Evolutionary conservation across 2,888 invertebrate genomes (phyloP), one percentile per base, ranked within the genome.

Genomic region (Leptopilina myrica): DNA sequence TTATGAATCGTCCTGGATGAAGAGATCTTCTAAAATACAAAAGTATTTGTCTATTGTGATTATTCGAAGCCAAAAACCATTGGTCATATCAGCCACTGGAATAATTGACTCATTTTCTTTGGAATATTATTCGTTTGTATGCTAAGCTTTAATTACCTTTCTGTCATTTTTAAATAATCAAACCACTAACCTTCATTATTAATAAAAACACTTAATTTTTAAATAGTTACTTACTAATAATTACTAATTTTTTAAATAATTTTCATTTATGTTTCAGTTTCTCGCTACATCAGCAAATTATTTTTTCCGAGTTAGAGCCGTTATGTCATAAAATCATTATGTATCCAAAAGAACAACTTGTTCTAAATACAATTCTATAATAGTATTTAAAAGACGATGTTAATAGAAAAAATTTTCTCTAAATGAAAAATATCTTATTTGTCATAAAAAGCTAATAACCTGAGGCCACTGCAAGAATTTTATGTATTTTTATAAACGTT

Each of bases 81-180:
- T 84, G 9, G 49, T 84, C 0, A 69, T 86, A 40, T 78, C 67
- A 9, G 78, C 84, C 59, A n/a, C 78, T 15, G 81, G 82, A 14
- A 43, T 86, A 7, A 81, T 86, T n/a, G 81, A 82, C 8, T 69
- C 80, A 33, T 80, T 87, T 12, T 85, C 86, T 2, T 76, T 88
- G 40, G 69, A 83, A 12, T 86, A 87, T 76, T 88, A 85, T 49
- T 81, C 84, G 8, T 56, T 76, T 43, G 88, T 87, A 79, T 83
- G 80, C 73, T 11, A 12, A 20, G 20, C 1, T 15, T 66, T 43
- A 43, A 8, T 33, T 43, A 64, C 6, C 8, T 33, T 12, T 14
- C 9, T n/a, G 4, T 65, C 15, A 40, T 43, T 15, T 14, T 15
- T 62, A 9, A 62, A 62, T 9, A 20, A 49, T 49, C 7, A 8